These are phyloP conservation scores for Psittacula derbiana DNA, from an alignment of 2,797 vertebrate species.

Conservation along the genomic window DNA sequence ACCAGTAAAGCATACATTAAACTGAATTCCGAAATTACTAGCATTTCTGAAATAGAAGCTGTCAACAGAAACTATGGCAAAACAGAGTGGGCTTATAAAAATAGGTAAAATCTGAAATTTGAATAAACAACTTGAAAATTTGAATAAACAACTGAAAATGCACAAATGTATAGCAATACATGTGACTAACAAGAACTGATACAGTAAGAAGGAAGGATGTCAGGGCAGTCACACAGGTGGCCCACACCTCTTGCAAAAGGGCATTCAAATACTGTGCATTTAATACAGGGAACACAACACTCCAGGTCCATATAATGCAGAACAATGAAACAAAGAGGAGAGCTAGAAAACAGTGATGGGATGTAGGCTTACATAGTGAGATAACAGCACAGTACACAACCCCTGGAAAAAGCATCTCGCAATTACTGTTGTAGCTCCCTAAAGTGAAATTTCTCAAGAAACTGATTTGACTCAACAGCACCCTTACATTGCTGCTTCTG, in stretches of 20 bases:
- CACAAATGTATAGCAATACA: not conserved
- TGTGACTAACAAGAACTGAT: not conserved
- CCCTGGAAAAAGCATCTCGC: not conserved
- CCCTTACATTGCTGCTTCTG: not conserved
- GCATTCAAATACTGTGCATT: not conserved
- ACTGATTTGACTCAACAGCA: not conserved
- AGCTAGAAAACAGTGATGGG: not conserved
- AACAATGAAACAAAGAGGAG: not conserved
- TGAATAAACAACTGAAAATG: not conserved
- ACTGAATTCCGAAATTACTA: not conserved
- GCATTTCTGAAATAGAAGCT: not conserved
- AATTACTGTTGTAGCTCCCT: not conserved
- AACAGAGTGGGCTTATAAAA: not conserved
- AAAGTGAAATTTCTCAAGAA: not conserved
- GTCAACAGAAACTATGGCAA: not conserved
- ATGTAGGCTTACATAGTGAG: not conserved
- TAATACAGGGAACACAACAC: not conserved
- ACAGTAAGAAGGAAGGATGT: not conserved
- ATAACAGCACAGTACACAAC: not conserved
- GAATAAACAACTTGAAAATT: not conserved
- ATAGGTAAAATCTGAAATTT: not conserved
- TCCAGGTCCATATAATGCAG: rapidly evolving
- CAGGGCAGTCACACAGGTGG: not conserved
- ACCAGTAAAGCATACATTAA: not conserved
- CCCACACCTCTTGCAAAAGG: not conserved